Base-by-base conservation (phyloP, 37 sponge, comb jelly and placozoan genomes). In the Halisarca cf. caerulea region DNA sequence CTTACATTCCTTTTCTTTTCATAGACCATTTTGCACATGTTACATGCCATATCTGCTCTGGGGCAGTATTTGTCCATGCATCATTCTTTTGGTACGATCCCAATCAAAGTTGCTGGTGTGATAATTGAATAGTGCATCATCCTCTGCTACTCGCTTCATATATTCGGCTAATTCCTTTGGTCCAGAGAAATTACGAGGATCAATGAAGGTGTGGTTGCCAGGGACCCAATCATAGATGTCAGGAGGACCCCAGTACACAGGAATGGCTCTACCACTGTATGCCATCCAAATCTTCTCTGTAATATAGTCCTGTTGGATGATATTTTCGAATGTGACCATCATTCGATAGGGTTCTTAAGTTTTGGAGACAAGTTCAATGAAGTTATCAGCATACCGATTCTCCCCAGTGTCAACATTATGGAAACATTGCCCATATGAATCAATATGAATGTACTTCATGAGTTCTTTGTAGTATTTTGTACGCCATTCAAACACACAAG, bases 211-310 rank as follows among this genome's bases (percentile, higher is more conserved):
- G 25, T 59, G 60, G 60, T 59, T 59, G 2, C 60, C 60, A 2
- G 60, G 60, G 8, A 6, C 60, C 60, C 60, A 59, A 2, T n/a
- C 3, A 6, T 59, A 59, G 2, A 59, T 6, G 25, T 59, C 6
- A n/a, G 60, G 60, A 2, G 60, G 60, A 27, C 60, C 60, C 60
- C 60, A 59, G 60, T 59, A 59, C 60, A 59, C 60, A 2, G 60
- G 60, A 8, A 59, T 59, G 25, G 60, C 60, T 27, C 60, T 27
- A 27, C 25, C 23, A 2, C 4, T 2, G 7, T 59, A 59, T 8
- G 25, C 60, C 60, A 59, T 3, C 2, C 9, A 27, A 59, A 59
- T 59, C 7, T 59, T 59, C 7, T 59, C 60, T 9, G 60, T 9
- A 9, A 59, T 6, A 6, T 59, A 59, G 60, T 59, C 60, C 3